Evolutionary conservation across 2,797 vertebrate genomes (phyloP).

Genomic region (Pyrocephalus nanus): DNA sequence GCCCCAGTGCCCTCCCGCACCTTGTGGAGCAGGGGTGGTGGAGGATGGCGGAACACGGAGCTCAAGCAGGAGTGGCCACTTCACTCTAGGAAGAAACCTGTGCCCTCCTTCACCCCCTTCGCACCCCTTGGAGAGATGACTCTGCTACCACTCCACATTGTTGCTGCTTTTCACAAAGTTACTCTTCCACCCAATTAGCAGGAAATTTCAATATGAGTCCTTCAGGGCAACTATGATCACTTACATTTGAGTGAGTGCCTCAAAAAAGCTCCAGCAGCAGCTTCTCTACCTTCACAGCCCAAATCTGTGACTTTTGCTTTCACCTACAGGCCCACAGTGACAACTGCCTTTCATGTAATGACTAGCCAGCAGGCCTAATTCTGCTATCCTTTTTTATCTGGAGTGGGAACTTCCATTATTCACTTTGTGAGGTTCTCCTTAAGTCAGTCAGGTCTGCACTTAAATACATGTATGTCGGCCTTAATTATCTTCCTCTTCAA

Average conservation of each 20-base stretch:
- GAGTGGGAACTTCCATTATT: neutral
- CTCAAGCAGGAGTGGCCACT: rapidly evolving
- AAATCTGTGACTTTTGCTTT: neutral
- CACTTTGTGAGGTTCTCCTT: neutral
- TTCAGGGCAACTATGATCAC: neutral
- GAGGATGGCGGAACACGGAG: rapidly evolving
- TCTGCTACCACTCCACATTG: rapidly evolving
- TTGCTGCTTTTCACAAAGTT: neutral
- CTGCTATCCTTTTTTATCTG: neutral
- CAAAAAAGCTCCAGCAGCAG: neutral
- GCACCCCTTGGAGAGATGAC: neutral
- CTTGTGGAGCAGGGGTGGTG: rapidly evolving
- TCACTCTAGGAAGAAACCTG: neutral
- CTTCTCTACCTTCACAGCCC: neutral
- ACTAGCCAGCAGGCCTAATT: neutral
- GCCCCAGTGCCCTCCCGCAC: no score
- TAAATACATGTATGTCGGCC: rapidly evolving
- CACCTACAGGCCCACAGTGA: neutral
- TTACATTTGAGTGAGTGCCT: neutral
- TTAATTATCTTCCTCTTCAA: neutral
- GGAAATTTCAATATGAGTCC: neutral
- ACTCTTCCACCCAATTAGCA: neutral
- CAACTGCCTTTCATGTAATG: neutral
- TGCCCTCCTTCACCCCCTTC: rapidly evolving
- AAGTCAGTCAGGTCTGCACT: neutral